phyloP scores from a whole-genome alignment of 2,888 invertebrate genomes.

The Rhagonycha lutea region DNA sequence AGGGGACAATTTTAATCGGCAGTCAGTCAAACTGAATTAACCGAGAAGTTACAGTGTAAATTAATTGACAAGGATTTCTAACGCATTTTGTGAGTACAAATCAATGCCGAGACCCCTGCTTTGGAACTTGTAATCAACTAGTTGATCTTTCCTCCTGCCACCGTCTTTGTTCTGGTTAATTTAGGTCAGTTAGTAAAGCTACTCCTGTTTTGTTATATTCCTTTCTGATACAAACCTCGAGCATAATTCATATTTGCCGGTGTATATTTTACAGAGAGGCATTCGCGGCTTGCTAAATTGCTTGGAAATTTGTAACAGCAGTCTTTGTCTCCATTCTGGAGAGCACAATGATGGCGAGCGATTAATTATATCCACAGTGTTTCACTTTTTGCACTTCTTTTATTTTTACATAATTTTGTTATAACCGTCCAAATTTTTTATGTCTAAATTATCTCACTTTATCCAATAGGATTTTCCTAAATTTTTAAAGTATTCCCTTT shows the following conservation, averaged over 20 bases:
- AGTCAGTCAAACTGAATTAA: conserved; percentile 37
- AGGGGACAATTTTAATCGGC: conserved; percentile 31
- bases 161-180: conserved; percentile 13
- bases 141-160: conserved; percentile 16
- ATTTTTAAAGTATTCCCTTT: not conserved
- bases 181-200: conserved; percentile 6
- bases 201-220: not conserved
- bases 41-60: conserved; percentile 32
- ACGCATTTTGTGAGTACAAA: conserved; percentile 17
- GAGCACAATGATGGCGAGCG: conserved; percentile 27
- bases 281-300: conserved; percentile 30
- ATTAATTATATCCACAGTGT: conserved; percentile 30
- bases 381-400: conserved; percentile 11
- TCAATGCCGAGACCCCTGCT: conserved; percentile 9
- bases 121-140: conserved; percentile 16
- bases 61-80: conserved; percentile 31
- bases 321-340: conserved; percentile 20
- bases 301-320: conserved; percentile 31
- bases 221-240: conserved; percentile 7
- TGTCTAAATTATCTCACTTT: not conserved
- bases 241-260: conserved; percentile 21
- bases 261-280: conserved; percentile 26
- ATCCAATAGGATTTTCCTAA: not conserved
- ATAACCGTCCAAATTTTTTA: not conserved
- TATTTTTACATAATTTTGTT: conserved; percentile 21